Percentiles rank a stretch among this genome's conserved stretches.
phyloP scores from a whole-genome alignment of 2,888 invertebrate genomes.

The Empis livida region DNA sequence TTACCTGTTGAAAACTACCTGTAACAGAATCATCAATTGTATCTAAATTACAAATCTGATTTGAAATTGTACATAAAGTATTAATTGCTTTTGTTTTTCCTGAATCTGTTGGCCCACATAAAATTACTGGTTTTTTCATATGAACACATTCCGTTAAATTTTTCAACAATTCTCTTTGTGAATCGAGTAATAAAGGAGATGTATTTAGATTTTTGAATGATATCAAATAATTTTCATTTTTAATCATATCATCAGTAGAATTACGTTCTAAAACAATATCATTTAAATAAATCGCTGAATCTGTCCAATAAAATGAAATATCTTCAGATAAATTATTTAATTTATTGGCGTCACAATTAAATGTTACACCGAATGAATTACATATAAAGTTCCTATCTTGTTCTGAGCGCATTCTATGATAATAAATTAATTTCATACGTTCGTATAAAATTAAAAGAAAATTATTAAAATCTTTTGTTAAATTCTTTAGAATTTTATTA shows the following conservation, averaged over 20 bases:
- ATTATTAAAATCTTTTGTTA: slow-evolving; percentile 17
- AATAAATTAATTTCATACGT: slow-evolving; percentile 63
- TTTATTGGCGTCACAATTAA: slow-evolving; percentile 32
- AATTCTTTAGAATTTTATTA: slow-evolving; percentile 4
- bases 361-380: slow-evolving; percentile 38
- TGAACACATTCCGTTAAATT: slow-evolving; percentile 74
- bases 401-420: slow-evolving; percentile 69
- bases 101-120: slow-evolving; percentile 32
- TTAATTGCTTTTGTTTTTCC: slow-evolving; percentile 35
- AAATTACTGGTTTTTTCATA: slow-evolving; percentile 84
- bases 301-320: slow-evolving; percentile 47
- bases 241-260: slow-evolving; percentile 13
- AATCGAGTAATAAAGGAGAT: slow-evolving; percentile 38
- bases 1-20: slow-evolving; percentile 92
- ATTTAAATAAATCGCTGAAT: slow-evolving; percentile 47
- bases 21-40: slow-evolving; percentile 36
- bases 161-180: slow-evolving; percentile 56
- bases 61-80: slow-evolving; percentile 28
- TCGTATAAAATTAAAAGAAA: slow-evolving; percentile 30
- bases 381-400: slow-evolving; percentile 63
- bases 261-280: slow-evolving; percentile 43
- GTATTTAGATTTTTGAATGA: slow-evolving; percentile 23
- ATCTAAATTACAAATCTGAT: slow-evolving; percentile 29
- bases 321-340: slow-evolving; percentile 35
- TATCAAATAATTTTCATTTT: slow-evolving; percentile 22